Base-by-base conservation (phyloP, 92 coral and sea anemone genomes). In the Porites lobata region DNA sequence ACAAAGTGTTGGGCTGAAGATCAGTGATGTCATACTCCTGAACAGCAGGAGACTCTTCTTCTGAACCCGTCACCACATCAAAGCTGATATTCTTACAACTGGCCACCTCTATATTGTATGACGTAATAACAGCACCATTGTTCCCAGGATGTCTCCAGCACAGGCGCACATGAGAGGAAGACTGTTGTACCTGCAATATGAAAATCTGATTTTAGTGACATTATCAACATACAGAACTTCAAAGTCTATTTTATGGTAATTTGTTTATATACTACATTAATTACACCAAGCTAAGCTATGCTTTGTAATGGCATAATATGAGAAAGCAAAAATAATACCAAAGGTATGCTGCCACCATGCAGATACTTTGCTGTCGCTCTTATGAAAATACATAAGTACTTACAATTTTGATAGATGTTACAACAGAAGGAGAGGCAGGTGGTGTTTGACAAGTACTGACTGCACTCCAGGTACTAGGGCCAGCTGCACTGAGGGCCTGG, bases 351-450 rank as follows among this genome's bases (percentile, higher is more conserved):
- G 3, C 13, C 13, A 58, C 3, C 63, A 47, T 15, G 17, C 57
- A 38, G 47, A 38, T 38, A 38, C 47, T 38, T 38, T 38, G 47
- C 47, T 38, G 47, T 38, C 47, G 6, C 47, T 38, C 47, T 38
- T 20, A 7, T 50, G 47, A 74, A 38, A 12, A 74, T 20, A 2
- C 4, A 3, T 20, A 4, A 13, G 11, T 3, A 80, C 98, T 20
- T 87, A 97, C 99, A 96, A 92, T 90, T 97, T 92, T 95, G 32
- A 97, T 91, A 18, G 94, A 87, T n/a, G 96, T 82, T 53, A 97
- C 96, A 15, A 92, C 98, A 69, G 93, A 94, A 13, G 99, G 99
- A 10, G 99, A 96, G 29, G 99, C 99, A 7, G 99, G 96, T 18
- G 99, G 96, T 21, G 98, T 97, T 72, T 95, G 95, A 82, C 99